Evolutionary conservation across 2,797 vertebrate species (phyloP).

Genomic region (Helostoma temminkii): DNA sequence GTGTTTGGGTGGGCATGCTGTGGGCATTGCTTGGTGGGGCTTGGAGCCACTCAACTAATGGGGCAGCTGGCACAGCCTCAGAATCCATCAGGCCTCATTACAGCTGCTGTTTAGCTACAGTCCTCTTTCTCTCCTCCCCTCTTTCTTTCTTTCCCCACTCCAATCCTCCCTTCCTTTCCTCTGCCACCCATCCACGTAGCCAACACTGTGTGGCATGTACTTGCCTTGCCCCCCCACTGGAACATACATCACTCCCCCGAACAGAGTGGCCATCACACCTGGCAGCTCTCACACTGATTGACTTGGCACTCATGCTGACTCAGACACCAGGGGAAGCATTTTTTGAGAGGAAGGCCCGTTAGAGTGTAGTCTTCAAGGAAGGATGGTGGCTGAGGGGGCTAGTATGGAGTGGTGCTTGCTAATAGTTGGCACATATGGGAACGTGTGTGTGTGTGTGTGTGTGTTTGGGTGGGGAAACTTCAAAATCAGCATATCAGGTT

Average conservation of each 20-base stretch:
- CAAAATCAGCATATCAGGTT: constrained; percentile 67
- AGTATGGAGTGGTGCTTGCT: constrained; percentile 39
- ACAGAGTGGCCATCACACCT: constrained; percentile 73
- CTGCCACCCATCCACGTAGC: constrained; percentile 47
- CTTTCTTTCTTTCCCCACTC: constrained; percentile 36
- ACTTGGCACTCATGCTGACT: constrained; percentile 80
- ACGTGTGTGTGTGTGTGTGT: constrained; percentile 33
- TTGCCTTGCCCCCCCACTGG: constrained; percentile 48
- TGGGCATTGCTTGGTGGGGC: constrained; percentile 52
- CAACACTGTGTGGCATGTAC: constrained; percentile 67
- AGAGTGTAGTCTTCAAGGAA: constrained; percentile 36
- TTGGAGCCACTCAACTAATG: constrained; percentile 85
- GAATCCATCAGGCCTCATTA: constrained; percentile 82
- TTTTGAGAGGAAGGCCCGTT: constrained; percentile 47
- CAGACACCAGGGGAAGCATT: constrained; percentile 78
- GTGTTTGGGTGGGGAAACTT: constrained; percentile 32
- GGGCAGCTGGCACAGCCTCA: constrained; percentile 82
- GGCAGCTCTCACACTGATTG: constrained; percentile 85
- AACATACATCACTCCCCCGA: constrained; percentile 79
- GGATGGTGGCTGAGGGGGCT: constrained; percentile 7
- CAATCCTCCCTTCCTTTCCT: constrained; percentile 44
- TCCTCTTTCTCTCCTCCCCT: constrained; percentile 37
- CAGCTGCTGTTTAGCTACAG: constrained; percentile 60
- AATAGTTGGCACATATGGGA: constrained; percentile 68
- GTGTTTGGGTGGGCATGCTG: constrained; percentile 63